Evolutionary conservation across 2,797 vertebrate genomes (phyloP), one percentile per base, ranked within the genome.

Genomic region (Lateolabrax maculatus): DNA sequence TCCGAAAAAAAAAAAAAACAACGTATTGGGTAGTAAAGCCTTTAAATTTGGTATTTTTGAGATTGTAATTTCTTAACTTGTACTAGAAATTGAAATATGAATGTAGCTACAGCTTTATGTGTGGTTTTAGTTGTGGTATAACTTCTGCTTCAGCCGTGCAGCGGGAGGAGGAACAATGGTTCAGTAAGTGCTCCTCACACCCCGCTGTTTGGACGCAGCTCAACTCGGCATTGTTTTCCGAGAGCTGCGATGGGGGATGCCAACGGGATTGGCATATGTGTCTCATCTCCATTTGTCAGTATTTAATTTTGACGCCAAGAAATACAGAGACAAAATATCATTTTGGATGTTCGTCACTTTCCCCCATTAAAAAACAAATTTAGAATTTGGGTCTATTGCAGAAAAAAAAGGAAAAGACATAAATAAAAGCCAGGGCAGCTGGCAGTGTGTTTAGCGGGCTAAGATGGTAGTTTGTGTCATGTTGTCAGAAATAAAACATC

Each of bases 321-420:
- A 85, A 89, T 68, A 77, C 25, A 57, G 53, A 64, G 21, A 79
- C 43, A 78, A 83, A 89, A 84, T 84, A 87, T 77, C 12, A 46
- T 65, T 83, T 67, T 77, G 76, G 56, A 78, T 69, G 53, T 79
- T 60, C 72, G 49, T 77, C 60, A 68, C 62, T 15, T 58, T 55
- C 11, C 51, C 27, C 1, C 15, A 16, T 48, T 60, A 41, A 48
- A 71, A 77, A 70, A 64, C 34, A 6, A n/a, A 81, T 77, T 80
- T 78, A 34, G n/a, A 81, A 66, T 79, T 43, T 77, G 71, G 43
- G 34, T 65, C 27, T 68, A 15, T 31, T 55, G 29, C 61, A 41
- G 41, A n/a, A 55, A 58, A 61, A 57, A 58, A 61, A 57, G 23
- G 41, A 78, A 63, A 73, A 16, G 23, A 69, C 48, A 43, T 13